Evolutionary conservation across 2,888 invertebrate species (phyloP).

Genomic region (Morpho deidamia): DNA sequence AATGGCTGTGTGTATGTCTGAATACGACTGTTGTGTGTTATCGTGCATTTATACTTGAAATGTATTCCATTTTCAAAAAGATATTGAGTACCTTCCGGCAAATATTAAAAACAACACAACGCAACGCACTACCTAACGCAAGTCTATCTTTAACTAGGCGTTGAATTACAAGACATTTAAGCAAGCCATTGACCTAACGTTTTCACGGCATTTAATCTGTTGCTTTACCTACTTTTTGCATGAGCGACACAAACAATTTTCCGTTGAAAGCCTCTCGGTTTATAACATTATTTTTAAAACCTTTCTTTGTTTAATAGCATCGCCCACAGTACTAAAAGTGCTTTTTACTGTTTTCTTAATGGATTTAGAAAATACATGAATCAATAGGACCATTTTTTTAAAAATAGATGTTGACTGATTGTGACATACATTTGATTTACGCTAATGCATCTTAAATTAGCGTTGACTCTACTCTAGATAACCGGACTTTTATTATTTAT

Average conservation of each 20-base stretch:
- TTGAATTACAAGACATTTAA: background rate
- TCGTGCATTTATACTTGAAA: too few species aligned
- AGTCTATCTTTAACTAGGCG: background rate
- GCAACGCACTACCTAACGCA: too few species aligned
- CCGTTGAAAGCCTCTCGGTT: slow-evolving; percentile 10
- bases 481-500: too few species aligned
- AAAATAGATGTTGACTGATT: background rate
- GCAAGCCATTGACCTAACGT: background rate
- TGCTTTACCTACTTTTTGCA: slow-evolving; percentile 5
- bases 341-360: slow-evolving; percentile 17
- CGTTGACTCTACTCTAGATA: too few species aligned
- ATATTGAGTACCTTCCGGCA: too few species aligned
- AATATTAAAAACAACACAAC: too few species aligned
- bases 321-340: slow-evolving; percentile 14
- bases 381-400: slow-evolving; percentile 2
- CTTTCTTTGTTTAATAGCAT: slow-evolving; percentile 11
- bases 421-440: too few species aligned
- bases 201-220: slow-evolving; percentile 1
- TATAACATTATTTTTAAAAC: slow-evolving; percentile 12
- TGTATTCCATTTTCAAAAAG: too few species aligned
- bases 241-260: slow-evolving; percentile 2
- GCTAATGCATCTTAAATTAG: too few species aligned
- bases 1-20: too few species aligned
- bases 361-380: slow-evolving; percentile 10
- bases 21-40: too few species aligned